Evolutionary conservation across 2,113 vertebrate species (phyloP), one percentile per base, ranked within the genome.

Genomic region (Kobus ellipsiprymnus): DNA sequence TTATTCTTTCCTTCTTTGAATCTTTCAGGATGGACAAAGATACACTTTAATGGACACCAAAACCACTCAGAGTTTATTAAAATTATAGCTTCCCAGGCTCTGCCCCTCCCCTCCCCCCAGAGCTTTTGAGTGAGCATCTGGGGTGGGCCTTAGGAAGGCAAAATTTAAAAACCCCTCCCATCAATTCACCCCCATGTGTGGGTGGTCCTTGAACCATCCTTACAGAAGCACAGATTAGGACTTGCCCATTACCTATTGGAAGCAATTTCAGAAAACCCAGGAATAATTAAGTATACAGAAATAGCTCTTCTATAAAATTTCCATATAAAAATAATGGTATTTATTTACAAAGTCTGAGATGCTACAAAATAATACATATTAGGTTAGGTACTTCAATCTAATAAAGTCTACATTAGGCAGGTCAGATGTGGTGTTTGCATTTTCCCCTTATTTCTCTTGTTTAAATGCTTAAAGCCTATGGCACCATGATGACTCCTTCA

Each of bases 301-400:
- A 98, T 99, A 98, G 98, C 97, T 99, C 95, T 98, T 98, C 98
- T 99, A 98, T 98, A 99, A 99, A 99, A 99, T 98, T 98, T 98
- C 96, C 98, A 97, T 99, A 98, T 98, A 99, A 99, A 99, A 99
- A 99, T 99, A 99, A 97, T 87, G 89, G 97, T 96, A 98, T 99
- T 98, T 99, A 98, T 99, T 98, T 98, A 99, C 98, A 98, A 99
- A 99, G 84, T 98, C 87, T 98, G 97, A 98, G 82, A 98, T 98
- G 91, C 98, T 98, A 98, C 98, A 99, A 99, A 99, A 98, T 98
- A 98, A 98, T 92, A 97, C 95, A 98, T 97, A 84, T 98, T 94
- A 67, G 94, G 97, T 98, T 88, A 96, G 94, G 97, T 95, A 96
- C 94, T 97, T 96, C 96, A 55, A 78, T 98, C 98, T 97, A 98